Conservation (phyloP, 2,797 vertebrate genomes). For the Alectoris magna region DNA sequence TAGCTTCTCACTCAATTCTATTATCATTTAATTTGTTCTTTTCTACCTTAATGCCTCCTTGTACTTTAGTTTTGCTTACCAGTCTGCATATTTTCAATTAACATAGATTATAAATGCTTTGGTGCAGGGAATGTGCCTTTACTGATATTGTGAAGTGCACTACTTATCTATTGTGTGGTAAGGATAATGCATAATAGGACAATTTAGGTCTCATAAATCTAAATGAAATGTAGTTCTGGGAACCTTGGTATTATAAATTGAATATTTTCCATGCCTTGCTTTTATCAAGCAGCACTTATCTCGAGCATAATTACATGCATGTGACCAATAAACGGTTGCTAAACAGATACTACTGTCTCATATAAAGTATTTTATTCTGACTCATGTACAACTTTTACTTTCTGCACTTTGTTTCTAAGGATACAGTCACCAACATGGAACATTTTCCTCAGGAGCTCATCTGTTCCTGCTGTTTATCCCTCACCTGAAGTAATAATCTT, state of each 20-base stretch:
- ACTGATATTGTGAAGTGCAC: not conserved
- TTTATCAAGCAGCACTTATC: constrained; percentile 30
- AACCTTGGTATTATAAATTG: constrained; percentile 7
- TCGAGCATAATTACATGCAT: constrained; percentile 43
- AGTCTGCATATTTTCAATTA: constrained; percentile 11
- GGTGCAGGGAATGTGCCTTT: not conserved
- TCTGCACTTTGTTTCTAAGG: constrained; percentile 26
- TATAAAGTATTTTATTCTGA: constrained; percentile 2
- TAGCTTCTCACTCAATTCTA: not conserved
- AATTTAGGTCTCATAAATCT: constrained; percentile 2
- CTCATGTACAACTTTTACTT: not conserved
- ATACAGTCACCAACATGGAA: constrained; percentile 17
- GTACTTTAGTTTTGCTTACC: not conserved
- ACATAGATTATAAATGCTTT: not conserved
- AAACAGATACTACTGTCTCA: constrained; percentile 14
- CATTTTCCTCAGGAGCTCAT: constrained; percentile 57
- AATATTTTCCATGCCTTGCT: constrained; percentile 42
- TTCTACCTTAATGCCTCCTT: not conserved
- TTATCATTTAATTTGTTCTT: not conserved
- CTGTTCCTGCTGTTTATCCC: constrained; percentile 69
- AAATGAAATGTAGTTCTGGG: constrained; percentile 46
- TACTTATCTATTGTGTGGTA: not conserved
- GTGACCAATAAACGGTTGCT: constrained; percentile 18
- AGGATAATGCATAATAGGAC: not conserved
- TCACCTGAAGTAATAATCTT: constrained; percentile 77